These are phyloP conservation scores for Leptonema lineaticorne DNA, from an alignment of 1,140 invertebrate genomes.

Conservation along the genomic window DNA sequence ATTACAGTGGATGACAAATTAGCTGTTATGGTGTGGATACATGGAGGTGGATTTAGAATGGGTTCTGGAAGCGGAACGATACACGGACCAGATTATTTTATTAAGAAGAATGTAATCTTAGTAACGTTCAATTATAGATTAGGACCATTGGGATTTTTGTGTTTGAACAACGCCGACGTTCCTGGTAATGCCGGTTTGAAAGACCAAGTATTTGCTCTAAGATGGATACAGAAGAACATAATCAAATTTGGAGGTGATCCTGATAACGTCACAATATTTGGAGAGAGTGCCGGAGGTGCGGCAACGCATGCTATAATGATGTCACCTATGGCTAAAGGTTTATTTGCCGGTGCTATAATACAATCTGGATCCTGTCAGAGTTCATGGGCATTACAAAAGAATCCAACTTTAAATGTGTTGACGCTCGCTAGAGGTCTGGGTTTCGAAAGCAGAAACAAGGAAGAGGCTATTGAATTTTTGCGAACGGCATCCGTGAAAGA, in stretches of 20 bases:
- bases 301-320: constrained; percentile 48
- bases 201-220: constrained; percentile 36
- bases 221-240: constrained; percentile 16
- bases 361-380: constrained; percentile 55
- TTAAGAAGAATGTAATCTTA: constrained; percentile 64
- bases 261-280: constrained; percentile 18
- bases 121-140: constrained; percentile 72
- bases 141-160: constrained; percentile 65
- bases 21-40: constrained; percentile 58
- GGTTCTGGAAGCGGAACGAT: constrained; percentile 60
- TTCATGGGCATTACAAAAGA: neutral
- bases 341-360: constrained; percentile 61
- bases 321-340: constrained; percentile 48
- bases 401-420: neutral
- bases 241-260: constrained; percentile 5
- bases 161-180: constrained; percentile 57
- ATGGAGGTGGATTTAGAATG: constrained; percentile 67
- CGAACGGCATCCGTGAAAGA: neutral
- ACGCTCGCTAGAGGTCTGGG: neutral
- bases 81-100: constrained; percentile 65
- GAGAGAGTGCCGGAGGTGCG: constrained; percentile 42
- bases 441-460: neutral
- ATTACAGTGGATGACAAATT: constrained; percentile 61
- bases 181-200: constrained; percentile 68
- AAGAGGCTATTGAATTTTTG: neutral